Evolutionary conservation across 2,797 vertebrate species (phyloP), one percentile per base, ranked within the genome.

Genomic region (Malurus leucopterus): DNA sequence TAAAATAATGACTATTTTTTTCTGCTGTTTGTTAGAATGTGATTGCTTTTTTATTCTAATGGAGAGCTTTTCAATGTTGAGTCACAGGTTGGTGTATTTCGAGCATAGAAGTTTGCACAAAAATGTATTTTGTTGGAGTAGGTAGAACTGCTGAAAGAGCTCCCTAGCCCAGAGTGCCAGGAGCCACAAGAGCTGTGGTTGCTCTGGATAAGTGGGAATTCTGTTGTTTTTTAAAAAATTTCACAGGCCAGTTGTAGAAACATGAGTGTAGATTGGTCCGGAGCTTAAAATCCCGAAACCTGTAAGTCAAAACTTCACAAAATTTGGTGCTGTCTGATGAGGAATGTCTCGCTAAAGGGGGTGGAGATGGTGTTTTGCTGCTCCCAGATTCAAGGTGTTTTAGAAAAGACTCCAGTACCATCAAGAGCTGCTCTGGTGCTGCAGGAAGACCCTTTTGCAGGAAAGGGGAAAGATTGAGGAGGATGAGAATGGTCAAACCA

Each of bases 191-290:
- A 78, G 36, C 23, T 74, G 18, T 26, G 71, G 34, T 38, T 47
- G 9, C 29, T 46, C 27, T 49, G 14, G 9, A 24, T n/a, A 9
- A 32, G 5, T 63, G 47, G 27, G 1, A 80, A 38, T 79, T 70
- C 20, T 65, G 7, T 26, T 64, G 13, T 12, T 24, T 85, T 70
- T 62, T 74, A 73, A 26, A 46, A 69, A 86, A 21, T 41, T 44
- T 8, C 21, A 34, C 2, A 4, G 23, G 20, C 22, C 53, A 29
- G 11, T 30, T 78, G 38, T 44, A 18, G 36, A 69, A 21, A 22
- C 1, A 0, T 16, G 8, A 63, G 46, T 2, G 3, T 38, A 55
- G 38, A 21, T 23, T 22, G 1, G 5, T 70, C 75, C n/a, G 47
- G 19, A 75, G 44, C 22, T 76, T 86, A 26, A 72, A 63, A 76